Conservation (phyloP, 1,140 invertebrate genomes). For the Ceratosolen solmsi region DNA sequence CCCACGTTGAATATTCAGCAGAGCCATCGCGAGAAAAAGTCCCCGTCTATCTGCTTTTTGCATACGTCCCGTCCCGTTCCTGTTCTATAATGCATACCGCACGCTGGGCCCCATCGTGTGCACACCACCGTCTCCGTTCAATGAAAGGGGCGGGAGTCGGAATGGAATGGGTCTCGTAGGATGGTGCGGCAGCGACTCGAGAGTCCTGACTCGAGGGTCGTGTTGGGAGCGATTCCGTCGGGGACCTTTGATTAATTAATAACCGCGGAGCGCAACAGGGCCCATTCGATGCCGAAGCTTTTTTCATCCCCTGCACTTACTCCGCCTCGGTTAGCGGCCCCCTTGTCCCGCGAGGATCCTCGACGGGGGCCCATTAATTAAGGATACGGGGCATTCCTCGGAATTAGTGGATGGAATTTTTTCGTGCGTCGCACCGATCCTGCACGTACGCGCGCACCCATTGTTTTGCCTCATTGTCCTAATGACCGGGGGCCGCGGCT, state of each 20-base stretch:
- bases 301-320: conserved; percentile 3
- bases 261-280: conserved; percentile 3
- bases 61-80: neutral
- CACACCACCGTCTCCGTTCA: too few relatives aligned
- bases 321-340: neutral
- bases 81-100: neutral
- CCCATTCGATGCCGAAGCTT: conserved; percentile 40
- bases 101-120: too few relatives aligned
- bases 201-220: too few relatives aligned
- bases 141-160: too few relatives aligned
- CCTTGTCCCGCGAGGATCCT: neutral
- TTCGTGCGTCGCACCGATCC: neutral
- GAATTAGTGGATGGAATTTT: conserved; percentile 35
- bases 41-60: conserved; percentile 16
- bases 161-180: too few relatives aligned
- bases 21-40: conserved; percentile 12
- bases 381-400: conserved; percentile 44
- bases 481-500: neutral
- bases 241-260: conserved; percentile 46
- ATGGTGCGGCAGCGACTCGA: neutral
- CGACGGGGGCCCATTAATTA: conserved; percentile 44
- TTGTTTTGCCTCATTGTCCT: conserved; percentile 4
- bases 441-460: neutral
- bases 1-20: conserved; percentile 44
- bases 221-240: neutral